Evolutionary conservation across 2,888 invertebrate species (phyloP).

Genomic region (Himalopsyche japonica): DNA sequence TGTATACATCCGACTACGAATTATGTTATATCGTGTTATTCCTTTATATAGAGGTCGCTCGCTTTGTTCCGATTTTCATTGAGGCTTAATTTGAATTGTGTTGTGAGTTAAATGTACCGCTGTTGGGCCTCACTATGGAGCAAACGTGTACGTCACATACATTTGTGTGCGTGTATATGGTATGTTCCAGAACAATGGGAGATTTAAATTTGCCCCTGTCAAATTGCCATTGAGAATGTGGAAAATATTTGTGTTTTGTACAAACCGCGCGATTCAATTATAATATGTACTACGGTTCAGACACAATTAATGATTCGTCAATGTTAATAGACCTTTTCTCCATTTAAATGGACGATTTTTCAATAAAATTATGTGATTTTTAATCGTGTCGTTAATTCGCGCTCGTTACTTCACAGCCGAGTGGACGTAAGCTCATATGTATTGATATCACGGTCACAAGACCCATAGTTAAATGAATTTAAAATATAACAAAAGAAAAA

Average conservation of each 20-base stretch:
- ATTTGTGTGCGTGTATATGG: neutral
- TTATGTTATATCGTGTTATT: neutral
- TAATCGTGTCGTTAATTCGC: no score
- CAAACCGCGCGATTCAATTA: neutral
- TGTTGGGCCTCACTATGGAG: neutral
- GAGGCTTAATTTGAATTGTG: conserved; percentile 12
- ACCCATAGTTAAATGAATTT: no score
- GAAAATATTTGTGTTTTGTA: neutral
- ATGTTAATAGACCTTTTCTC: neutral
- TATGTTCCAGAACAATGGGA: neutral
- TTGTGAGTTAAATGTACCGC: conserved; percentile 1
- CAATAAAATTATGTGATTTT: no score
- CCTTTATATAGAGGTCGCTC: neutral
- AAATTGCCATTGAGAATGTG: neutral
- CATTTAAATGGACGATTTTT: no score
- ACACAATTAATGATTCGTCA: neutral
- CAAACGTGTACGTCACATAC: neutral
- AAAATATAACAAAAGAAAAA: no score
- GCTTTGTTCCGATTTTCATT: conserved; percentile 13
- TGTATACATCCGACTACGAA: neutral
- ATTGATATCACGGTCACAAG: no score
- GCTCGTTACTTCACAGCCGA: no score
- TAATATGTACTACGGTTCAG: neutral
- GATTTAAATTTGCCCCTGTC: neutral
- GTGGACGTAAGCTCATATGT: no score